Base-by-base conservation (phyloP, 2,113 vertebrate genomes). In the Apaloderma vittatum region DNA sequence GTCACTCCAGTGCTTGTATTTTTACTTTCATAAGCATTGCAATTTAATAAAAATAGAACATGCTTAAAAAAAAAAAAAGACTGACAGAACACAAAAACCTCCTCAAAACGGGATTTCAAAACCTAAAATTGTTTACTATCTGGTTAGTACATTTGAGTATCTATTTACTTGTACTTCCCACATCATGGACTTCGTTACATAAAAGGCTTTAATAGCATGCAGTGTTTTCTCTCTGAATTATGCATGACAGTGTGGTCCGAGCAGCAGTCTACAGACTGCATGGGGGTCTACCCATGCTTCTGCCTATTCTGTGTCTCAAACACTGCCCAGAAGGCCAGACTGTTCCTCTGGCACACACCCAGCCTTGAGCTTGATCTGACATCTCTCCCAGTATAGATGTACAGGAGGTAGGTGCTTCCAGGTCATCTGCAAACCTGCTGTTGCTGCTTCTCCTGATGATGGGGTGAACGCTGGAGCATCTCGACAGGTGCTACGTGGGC, bases 121-220 rank as follows among this genome's bases (percentile, higher is more conserved):
- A 3, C 37, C 22, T 63, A 29, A 26, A 29, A 43, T 92, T 74
- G 66, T 74, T 91, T 84, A 62, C 32, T 80, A 45, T 36, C 36
- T 62, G 16, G 6, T 9, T 52, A 55, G 80, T 63, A 85, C 45
- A 22, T 36, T 61, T 61, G 40, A 71, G 34, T 46, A 92, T 46
- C 19, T 85, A 45, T 34, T 86, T 74, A 24, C 32, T 75, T 75
- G 15, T 68, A 46, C 22, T 65, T 94, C 57, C 10, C 51, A 75
- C 9, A 19, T 67, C 24, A 32, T 19, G 32, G 34, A 20, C 48
- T 73, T 66, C 90, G 36, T 68, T 85, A 55, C 15, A 23, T 15
- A 34, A 71, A 91, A 88, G 30, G 30, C 67, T 93, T 78, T 84
- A 80, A 74, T 30, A 83, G 29, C 70, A 54, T 34, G 62, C 37